Base-by-base conservation (phyloP, 2,797 vertebrate genomes). In the Cephalopachus bancanus region DNA sequence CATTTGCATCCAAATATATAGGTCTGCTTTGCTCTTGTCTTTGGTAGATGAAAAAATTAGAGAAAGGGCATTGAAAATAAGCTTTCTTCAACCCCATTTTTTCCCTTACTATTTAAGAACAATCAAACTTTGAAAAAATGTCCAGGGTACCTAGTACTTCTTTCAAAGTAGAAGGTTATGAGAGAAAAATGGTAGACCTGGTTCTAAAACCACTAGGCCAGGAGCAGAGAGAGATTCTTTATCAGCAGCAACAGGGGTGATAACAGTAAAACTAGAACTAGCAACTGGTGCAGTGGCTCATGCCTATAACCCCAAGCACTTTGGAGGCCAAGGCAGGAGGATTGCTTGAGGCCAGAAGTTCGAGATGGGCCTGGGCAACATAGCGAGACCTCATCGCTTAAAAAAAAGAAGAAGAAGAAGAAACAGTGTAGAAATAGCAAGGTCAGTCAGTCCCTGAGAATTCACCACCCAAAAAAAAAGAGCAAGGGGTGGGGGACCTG, bases 1-100 rank as follows among this genome's bases (percentile, higher is more conserved):
- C 44, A 81, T 69, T 92, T 69, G 74, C 5, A 44, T 12, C 37
- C 57, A 57, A 20, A 94, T 83, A 55, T 12, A 64, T 6, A 57
- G 55, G 19, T 94, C 51, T 8, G 37, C 57, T 88, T 94, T 83
- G 57, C 33, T 49, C 22, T 94, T 93, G 71, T 76, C 76, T 88
- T 0, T 71, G 44, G 28, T 57, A 91, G 19, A 16, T 91, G 26
- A 83, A 64, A 55, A 91, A 30, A 26, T 69, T 44, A 26, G n/a
- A 91, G 69, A 26, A 91, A 26, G 22, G 4, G 3, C n/a, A 69
- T 59, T 86, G 59, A 74, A 85, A 93, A 75, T 51, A 84, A 60
- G n/a, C 33, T 44, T 62, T 83, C 69, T 81, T 44, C 10, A 80
- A 60, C 67, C 2, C 19, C 2, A 1, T 30, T 90, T 84, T 79